Percentiles rank a stretch among this genome's conserved stretches.
Evolutionary conservation across 2,797 vertebrate species (phyloP).

Genomic region (Garrulus glandarius): DNA sequence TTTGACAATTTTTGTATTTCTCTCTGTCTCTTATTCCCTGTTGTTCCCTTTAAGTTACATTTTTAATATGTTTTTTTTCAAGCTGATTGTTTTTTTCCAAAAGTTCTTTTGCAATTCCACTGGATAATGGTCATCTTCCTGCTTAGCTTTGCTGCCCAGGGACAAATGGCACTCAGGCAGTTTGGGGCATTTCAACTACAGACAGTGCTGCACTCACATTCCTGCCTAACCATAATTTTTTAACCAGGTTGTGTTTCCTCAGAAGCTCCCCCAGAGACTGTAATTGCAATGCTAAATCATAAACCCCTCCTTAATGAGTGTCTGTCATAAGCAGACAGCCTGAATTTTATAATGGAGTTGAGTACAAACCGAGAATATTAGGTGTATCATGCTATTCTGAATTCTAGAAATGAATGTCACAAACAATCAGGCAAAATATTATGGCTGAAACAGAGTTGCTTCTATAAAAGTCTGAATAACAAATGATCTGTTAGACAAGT

Average conservation of each 20-base stretch:
- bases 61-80: neutral
- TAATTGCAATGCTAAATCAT: constrained; percentile 4
- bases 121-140: neutral
- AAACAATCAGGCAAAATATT: constrained; percentile 48
- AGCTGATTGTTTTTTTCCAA: neutral
- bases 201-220: neutral
- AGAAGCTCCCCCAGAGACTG: neutral
- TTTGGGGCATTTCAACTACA: neutral
- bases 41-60: neutral
- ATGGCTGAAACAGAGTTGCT: neutral
- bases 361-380: neutral
- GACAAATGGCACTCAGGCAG: neutral
- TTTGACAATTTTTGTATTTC: neutral
- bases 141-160: neutral
- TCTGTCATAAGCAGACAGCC: constrained; percentile 2
- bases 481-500: neutral
- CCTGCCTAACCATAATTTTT: neutral
- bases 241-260: neutral
- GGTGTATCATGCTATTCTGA: neutral
- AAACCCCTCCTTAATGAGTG: neutral
- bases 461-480: constrained; percentile 19
- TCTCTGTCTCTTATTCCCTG: neutral
- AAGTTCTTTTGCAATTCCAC: neutral
- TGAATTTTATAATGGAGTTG: constrained; percentile 7
- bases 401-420: constrained; percentile 47